phyloP scores from a whole-genome alignment of 2,888 invertebrate species.

The Keiferia lycopersicella region DNA sequence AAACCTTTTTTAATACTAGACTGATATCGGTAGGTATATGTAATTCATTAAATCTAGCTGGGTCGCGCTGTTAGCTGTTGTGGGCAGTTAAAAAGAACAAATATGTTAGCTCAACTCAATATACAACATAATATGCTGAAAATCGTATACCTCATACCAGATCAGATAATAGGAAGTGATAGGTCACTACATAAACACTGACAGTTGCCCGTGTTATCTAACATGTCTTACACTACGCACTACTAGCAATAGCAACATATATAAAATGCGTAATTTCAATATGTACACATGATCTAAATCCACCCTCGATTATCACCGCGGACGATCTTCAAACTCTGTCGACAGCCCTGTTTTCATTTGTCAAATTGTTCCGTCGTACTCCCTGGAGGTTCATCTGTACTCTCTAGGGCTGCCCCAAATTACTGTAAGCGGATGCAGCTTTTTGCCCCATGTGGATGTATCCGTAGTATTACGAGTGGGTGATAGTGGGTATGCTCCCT shows the following conservation, averaged over 20 bases:
- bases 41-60: too few relatives aligned
- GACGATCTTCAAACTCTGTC: conserved; percentile 8
- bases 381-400: conserved; percentile 28
- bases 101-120: too few relatives aligned
- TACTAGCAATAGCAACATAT: neutral
- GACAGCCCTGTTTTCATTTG: conserved; percentile 50
- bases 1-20: too few relatives aligned
- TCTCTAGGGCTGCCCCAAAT: conserved; percentile 50
- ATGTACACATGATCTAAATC: conserved; percentile 7
- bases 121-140: too few relatives aligned
- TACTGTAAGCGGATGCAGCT: conserved; percentile 53
- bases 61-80: too few relatives aligned
- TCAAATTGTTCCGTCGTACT: conserved; percentile 41
- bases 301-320: conserved; percentile 7
- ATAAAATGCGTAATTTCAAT: neutral
- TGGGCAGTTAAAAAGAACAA: too few relatives aligned
- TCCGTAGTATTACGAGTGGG: conserved; percentile 26
- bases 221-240: neutral
- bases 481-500: conserved; percentile 13
- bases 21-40: too few relatives aligned
- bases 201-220: too few relatives aligned
- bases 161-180: too few relatives aligned
- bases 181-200: too few relatives aligned
- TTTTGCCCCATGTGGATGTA: conserved; percentile 37
- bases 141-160: too few relatives aligned